These are phyloP conservation scores for Drosophila kuntzei DNA, from an alignment of 2,888 invertebrate species.

Conservation along the genomic window DNA sequence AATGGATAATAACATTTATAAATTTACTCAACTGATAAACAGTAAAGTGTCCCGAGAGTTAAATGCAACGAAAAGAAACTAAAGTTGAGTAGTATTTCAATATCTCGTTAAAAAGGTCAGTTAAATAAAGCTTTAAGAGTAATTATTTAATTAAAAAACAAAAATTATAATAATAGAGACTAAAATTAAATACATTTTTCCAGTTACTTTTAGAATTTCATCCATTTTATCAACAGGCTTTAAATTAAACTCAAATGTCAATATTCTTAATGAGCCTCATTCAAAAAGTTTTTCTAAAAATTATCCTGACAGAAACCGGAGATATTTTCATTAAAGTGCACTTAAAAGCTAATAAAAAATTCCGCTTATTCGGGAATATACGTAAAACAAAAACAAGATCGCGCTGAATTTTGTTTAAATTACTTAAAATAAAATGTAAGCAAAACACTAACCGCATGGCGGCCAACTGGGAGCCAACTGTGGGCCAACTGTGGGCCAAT, in stretches of 20 bases:
- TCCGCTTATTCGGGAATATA: constrained; percentile 27
- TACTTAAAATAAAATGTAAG: constrained; percentile 66
- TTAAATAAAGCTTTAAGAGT: not conserved
- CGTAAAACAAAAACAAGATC: constrained; percentile 16
- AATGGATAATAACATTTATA: constrained; percentile 11
- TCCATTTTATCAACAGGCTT: not conserved
- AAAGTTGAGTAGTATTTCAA: not conserved
- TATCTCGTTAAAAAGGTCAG: not conserved
- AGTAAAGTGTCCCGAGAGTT: constrained; percentile 16
- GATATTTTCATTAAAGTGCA: constrained; percentile 62
- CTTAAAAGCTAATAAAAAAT: constrained; percentile 57
- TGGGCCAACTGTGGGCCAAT: constrained; percentile 13
- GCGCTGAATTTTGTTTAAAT: constrained; percentile 61
- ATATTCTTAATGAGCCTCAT: not conserved
- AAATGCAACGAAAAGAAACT: not conserved
- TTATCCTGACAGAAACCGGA: not conserved
- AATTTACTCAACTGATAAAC: constrained; percentile 24
- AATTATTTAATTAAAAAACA: not conserved
- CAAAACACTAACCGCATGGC: constrained; percentile 48
- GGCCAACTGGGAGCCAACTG: constrained; percentile 12
- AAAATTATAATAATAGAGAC: not conserved
- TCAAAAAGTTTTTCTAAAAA: not conserved
- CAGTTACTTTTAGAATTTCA: not conserved
- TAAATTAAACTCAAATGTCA: not conserved
- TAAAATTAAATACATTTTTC: not conserved